These are phyloP conservation scores for Sterna hirundo DNA, from an alignment of 2,113 vertebrate genomes.

Conservation along the genomic window DNA sequence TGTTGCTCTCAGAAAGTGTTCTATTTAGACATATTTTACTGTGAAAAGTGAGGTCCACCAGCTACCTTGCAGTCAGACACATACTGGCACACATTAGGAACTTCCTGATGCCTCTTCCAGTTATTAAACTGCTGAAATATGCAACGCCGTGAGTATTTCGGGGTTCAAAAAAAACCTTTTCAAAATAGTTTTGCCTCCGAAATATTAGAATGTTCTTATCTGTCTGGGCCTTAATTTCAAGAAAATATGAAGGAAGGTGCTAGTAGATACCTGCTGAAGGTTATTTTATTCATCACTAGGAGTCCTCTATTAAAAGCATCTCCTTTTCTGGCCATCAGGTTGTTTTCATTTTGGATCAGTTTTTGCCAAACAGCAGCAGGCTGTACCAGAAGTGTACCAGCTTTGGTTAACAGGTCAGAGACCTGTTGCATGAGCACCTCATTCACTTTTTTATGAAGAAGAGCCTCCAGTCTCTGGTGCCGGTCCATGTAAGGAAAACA, in stretches of 20 bases:
- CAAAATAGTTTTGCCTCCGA: neutral
- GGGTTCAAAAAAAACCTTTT: neutral
- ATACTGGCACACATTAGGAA: neutral
- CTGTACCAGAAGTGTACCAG: neutral
- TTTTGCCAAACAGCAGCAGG: neutral
- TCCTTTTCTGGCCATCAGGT: neutral
- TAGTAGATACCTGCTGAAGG: neutral
- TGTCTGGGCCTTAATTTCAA: neutral
- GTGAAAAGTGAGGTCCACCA: neutral
- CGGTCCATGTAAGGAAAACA: neutral
- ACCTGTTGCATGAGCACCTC: neutral
- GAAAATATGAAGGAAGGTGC: neutral
- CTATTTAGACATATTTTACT: neutral
- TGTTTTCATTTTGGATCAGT: neutral
- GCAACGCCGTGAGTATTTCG: neutral
- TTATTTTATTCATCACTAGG: neutral
- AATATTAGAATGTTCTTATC: neutral
- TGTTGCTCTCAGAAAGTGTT: neutral
- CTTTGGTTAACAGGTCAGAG: neutral
- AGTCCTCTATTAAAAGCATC: neutral
- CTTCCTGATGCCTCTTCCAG: neutral
- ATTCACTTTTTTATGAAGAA: neutral
- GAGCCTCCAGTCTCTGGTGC: neutral
- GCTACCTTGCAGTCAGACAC: neutral
- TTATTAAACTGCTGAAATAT: neutral